These are phyloP conservation scores for Samia ricini DNA, from an alignment of 1,140 invertebrate species.

Conservation along the genomic window DNA sequence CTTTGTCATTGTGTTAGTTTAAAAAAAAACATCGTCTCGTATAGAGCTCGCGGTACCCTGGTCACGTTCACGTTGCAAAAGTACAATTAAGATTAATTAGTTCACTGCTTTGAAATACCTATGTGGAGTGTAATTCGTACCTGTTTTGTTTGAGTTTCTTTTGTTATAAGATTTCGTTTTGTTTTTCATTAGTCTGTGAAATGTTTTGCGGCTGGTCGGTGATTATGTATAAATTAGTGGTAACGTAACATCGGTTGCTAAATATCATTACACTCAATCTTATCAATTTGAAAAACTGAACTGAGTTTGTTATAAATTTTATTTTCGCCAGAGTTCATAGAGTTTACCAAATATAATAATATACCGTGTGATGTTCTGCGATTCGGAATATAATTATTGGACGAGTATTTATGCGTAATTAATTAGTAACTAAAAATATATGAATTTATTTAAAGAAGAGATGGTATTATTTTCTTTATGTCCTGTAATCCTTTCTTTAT, in stretches of 20 bases:
- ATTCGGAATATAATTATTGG: too few species aligned
- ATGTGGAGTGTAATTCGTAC: conserved; percentile 14
- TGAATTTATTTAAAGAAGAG: too few species aligned
- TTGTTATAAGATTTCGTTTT: background rate
- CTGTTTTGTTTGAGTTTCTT: conserved; percentile 20
- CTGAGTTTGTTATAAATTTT: too few species aligned
- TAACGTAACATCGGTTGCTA: background rate
- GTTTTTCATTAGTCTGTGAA: background rate
- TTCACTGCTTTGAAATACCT: conserved; percentile 24
- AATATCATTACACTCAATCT: background rate
- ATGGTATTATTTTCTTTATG: too few species aligned
- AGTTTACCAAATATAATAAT: too few species aligned
- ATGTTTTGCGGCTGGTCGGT: background rate
- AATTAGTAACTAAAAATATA: too few species aligned
- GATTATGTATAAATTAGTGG: background rate
- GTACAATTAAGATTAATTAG: conserved; percentile 57
- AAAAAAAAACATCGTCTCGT: conserved; percentile 14
- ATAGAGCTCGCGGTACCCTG: conserved; percentile 29
- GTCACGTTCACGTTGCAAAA: conserved; percentile 33
- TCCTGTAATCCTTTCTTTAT: too few species aligned
- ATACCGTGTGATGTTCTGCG: too few species aligned
- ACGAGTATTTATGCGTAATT: too few species aligned
- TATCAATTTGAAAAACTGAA: background rate
- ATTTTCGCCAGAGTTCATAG: too few species aligned
- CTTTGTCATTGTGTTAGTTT: conserved; percentile 19